Percentiles rank a stretch among this genome's conserved stretches.
These are phyloP conservation scores for Ceratosolen solmsi DNA, from an alignment of 1,140 invertebrate genomes.

Conservation along the genomic window DNA sequence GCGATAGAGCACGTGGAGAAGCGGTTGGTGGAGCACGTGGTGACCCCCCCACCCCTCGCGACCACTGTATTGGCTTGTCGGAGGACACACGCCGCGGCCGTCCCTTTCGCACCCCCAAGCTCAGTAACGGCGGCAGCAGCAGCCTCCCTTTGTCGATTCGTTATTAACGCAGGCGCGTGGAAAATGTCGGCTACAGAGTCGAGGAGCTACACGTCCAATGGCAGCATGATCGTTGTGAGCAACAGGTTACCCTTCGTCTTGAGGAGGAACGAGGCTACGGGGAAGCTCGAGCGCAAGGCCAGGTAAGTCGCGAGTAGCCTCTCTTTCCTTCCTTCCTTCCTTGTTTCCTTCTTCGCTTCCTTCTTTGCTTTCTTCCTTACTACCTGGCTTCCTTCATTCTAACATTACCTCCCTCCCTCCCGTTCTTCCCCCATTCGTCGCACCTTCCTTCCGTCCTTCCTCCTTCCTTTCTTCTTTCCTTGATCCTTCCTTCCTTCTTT, in stretches of 20 bases:
- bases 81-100: not conserved
- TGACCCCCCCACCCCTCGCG: slow-evolving; percentile 7
- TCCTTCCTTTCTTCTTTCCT: not conserved
- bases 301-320: slow-evolving; percentile 77
- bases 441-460: not conserved
- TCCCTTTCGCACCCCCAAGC: not conserved
- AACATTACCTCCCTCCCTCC: no score
- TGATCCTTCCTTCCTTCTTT: not conserved
- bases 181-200: slow-evolving; percentile 55
- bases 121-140: not conserved
- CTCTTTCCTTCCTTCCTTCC: not conserved
- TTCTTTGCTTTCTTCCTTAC: not conserved
- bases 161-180: not conserved
- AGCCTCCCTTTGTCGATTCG: not conserved
- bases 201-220: slow-evolving; percentile 72
- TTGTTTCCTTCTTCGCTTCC: not conserved
- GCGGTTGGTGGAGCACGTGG: no score
- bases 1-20: slow-evolving; percentile 21
- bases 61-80: not conserved
- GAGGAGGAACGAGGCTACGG: slow-evolving; percentile 81
- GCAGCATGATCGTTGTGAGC: slow-evolving; percentile 90
- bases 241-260: slow-evolving; percentile 91
- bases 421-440: no score
- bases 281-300: slow-evolving; percentile 83
- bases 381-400: no score